These are phyloP conservation scores for Spilogale gracilis DNA, from an alignment of 2,113 vertebrate species.

Conservation along the genomic window DNA sequence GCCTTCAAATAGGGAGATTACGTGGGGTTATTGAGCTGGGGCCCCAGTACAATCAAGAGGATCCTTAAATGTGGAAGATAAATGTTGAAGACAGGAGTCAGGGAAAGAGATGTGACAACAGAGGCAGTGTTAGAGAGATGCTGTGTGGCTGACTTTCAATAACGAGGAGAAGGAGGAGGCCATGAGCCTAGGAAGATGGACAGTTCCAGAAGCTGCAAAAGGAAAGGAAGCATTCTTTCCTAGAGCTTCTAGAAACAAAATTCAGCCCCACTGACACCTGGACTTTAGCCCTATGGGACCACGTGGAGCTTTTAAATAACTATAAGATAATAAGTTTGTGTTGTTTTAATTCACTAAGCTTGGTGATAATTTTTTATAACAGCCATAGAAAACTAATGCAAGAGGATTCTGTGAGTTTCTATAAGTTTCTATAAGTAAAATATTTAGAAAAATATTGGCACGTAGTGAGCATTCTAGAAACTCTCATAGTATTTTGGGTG, in stretches of 20 bases:
- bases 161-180: background rate
- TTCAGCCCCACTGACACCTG: no score
- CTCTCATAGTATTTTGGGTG: background rate
- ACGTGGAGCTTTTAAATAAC: background rate
- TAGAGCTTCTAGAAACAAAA: background rate
- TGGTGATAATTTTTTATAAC: background rate
- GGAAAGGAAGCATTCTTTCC: background rate
- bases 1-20: background rate
- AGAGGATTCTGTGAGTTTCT: background rate
- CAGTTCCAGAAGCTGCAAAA: background rate
- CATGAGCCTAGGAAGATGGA: background rate
- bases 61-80: background rate
- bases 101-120: background rate
- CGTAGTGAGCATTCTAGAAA: background rate
- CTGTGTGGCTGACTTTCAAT: background rate
- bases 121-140: background rate
- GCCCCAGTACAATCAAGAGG: background rate
- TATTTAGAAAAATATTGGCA: background rate
- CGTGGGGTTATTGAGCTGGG: background rate
- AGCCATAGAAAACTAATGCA: constrained; percentile 8
- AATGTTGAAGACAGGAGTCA: background rate
- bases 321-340: background rate
- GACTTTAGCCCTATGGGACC: background rate
- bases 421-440: constrained; percentile 40
- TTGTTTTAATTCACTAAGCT: background rate